Evolutionary conservation across 37 sponge, comb jelly and placozoan genomes (phyloP).

Genomic region (Theonella swinhoei): DNA sequence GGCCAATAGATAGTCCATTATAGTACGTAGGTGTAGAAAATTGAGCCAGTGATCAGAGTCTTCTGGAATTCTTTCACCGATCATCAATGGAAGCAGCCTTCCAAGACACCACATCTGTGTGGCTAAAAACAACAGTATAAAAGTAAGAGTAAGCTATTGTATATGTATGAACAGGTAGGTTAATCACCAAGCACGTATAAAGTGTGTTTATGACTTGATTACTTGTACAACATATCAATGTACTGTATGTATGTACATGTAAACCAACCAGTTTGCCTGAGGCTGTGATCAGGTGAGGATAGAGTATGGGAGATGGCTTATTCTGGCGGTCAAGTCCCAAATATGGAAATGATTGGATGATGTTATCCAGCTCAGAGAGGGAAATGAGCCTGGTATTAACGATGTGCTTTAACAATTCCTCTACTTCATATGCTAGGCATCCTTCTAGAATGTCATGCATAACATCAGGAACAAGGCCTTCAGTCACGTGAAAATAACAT

Average conservation of each 20-base stretch:
- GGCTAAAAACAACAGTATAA: conserved; percentile 17
- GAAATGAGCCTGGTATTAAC: background rate
- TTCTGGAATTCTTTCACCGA: conserved; percentile 52
- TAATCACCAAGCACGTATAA: no score
- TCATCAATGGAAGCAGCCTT: conserved; percentile 55
- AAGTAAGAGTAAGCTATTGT: no score
- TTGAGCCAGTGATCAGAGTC: conserved; percentile 49
- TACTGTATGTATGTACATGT: no score
- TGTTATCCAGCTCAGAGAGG: background rate
- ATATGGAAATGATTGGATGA: conserved; percentile 14
- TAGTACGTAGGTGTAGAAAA: conserved; percentile 36
- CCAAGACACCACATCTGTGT: conserved; percentile 64
- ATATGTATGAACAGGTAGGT: no score
- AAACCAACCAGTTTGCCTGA: no score
- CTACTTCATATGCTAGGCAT: conserved; percentile 7
- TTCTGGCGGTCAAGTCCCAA: background rate
- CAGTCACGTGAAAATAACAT: conserved; percentile 17
- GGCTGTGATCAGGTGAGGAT: conserved; percentile 5
- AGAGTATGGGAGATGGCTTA: conserved; percentile 37
- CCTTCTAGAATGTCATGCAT: conserved; percentile 62
- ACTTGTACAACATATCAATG: no score
- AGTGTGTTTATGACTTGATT: no score
- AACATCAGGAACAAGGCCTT: conserved; percentile 39
- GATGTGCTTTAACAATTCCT: conserved; percentile 24
- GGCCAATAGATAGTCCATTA: conserved; percentile 51